A percentile compares a stretch with the other conserved stretches of the same genome.
Evolutionary conservation across 2,113 vertebrate genomes (phyloP).

Genomic region (Alethe diademata): DNA sequence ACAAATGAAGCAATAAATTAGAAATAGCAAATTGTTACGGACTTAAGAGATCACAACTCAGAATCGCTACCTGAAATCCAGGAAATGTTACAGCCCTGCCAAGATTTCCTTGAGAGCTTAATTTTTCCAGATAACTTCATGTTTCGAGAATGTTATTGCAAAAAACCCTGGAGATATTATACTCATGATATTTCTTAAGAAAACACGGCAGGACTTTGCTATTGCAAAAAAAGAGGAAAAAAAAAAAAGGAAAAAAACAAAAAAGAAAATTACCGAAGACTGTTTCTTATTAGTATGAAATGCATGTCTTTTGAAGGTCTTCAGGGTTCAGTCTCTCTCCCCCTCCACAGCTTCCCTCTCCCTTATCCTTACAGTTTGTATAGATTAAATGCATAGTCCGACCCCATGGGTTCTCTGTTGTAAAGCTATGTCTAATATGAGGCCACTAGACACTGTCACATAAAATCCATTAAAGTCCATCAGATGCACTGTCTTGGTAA

Average conservation of each 20-base stretch:
- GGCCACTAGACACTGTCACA: conserved; percentile 65
- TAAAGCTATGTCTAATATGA: conserved; percentile 68
- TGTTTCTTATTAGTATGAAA: conserved; percentile 55
- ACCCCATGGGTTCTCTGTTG: conserved; percentile 66
- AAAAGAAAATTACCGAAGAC: neutral
- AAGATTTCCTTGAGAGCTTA: conserved; percentile 73
- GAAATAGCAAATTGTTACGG: conserved; percentile 84
- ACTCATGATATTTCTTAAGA: conserved; percentile 3
- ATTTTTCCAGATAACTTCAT: conserved; percentile 70
- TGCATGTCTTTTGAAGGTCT: conserved; percentile 65
- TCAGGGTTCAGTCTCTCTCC: conserved; percentile 58
- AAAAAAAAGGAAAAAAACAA: neutral
- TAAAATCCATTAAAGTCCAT: conserved; percentile 74
- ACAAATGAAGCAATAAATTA: conserved; percentile 91
- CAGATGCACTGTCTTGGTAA: conserved; percentile 68
- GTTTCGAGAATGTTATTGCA: neutral
- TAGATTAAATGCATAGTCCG: conserved; percentile 66
- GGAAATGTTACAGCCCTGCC: conserved; percentile 62
- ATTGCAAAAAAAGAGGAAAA: neutral
- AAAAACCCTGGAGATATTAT: conserved; percentile 34
- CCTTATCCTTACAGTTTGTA: conserved; percentile 58
- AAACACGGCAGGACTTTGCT: neutral
- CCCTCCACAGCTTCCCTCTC: conserved; percentile 37
- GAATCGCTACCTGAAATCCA: conserved; percentile 74
- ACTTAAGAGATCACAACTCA: conserved; percentile 82